These are phyloP conservation scores for Neotragus moschatus DNA, from an alignment of 2,113 vertebrate species.

Conservation along the genomic window DNA sequence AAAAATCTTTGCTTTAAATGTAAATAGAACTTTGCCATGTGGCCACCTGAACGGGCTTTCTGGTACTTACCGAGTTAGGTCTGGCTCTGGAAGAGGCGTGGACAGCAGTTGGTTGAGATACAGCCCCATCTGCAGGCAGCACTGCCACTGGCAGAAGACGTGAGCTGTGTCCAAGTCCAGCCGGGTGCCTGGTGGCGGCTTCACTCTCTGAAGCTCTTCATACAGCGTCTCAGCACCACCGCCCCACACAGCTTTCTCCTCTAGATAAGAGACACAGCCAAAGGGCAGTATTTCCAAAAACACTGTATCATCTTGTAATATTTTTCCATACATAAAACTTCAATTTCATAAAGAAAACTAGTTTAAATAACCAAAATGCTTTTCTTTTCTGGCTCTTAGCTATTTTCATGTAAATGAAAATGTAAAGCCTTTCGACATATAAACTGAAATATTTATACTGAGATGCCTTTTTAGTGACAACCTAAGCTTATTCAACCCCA, in stretches of 20 bases:
- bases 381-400: neutral
- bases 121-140: conserved; percentile 89
- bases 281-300: conserved; percentile 12
- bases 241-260: neutral
- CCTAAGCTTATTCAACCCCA: conserved; percentile 8
- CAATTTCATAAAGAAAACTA: neutral
- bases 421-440: neutral
- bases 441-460: conserved; percentile 19
- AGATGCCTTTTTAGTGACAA: conserved; percentile 20
- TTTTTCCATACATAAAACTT: neutral
- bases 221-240: conserved; percentile 57
- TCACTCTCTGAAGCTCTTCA: conserved; percentile 72
- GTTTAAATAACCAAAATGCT: neutral
- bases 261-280: conserved; percentile 56
- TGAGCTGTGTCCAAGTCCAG: conserved; percentile 86
- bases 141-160: conserved; percentile 93
- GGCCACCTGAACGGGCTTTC: neutral
- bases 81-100: conserved; percentile 85
- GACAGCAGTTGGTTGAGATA: conserved; percentile 91
- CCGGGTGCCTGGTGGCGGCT: conserved; percentile 50
- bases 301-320: neutral
- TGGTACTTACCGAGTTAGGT: conserved; percentile 84
- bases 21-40: conserved; percentile 17
- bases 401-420: neutral
- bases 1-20: neutral